Conservation (phyloP, 2,888 invertebrate genomes). For the Capitulum mitella region DNA sequence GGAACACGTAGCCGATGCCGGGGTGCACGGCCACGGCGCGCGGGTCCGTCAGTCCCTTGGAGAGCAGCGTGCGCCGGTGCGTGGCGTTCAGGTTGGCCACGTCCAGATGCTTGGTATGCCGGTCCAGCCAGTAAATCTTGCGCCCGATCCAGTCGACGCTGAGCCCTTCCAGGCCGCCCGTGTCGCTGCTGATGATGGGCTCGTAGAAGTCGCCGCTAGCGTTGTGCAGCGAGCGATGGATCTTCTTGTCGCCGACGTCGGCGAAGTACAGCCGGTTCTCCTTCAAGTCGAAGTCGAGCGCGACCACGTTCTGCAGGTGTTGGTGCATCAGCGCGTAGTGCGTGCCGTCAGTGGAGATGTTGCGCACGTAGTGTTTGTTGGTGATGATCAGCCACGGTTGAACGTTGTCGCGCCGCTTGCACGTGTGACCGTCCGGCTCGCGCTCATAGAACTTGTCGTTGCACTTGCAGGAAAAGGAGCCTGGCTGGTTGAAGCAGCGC, state of each 20-base stretch:
- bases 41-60: constrained; percentile 78
- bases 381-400: constrained; percentile 87
- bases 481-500: constrained; percentile 89
- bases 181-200: constrained; percentile 81
- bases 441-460: constrained; percentile 83
- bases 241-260: constrained; percentile 91
- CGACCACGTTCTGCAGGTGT: constrained; percentile 93
- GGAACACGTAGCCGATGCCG: constrained; percentile 85
- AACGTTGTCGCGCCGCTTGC: constrained; percentile 74
- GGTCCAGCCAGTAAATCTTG: constrained; percentile 94
- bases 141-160: constrained; percentile 93
- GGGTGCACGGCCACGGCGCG: constrained; percentile 92
- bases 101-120: constrained; percentile 88
- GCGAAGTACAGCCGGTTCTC: constrained; percentile 87
- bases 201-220: constrained; percentile 38
- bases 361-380: constrained; percentile 94
- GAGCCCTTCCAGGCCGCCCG: constrained; percentile 93
- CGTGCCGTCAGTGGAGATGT: constrained; percentile 83
- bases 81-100: constrained; percentile 91
- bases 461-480: constrained; percentile 92
- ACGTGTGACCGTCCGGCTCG: constrained; percentile 75
- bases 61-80: constrained; percentile 77
- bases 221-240: constrained; percentile 58
- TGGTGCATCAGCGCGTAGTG: constrained; percentile 75
- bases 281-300: constrained; percentile 82